Base-by-base conservation (phyloP, 64 coral and sea anemone species). In the Pocillopora damicornis region DNA sequence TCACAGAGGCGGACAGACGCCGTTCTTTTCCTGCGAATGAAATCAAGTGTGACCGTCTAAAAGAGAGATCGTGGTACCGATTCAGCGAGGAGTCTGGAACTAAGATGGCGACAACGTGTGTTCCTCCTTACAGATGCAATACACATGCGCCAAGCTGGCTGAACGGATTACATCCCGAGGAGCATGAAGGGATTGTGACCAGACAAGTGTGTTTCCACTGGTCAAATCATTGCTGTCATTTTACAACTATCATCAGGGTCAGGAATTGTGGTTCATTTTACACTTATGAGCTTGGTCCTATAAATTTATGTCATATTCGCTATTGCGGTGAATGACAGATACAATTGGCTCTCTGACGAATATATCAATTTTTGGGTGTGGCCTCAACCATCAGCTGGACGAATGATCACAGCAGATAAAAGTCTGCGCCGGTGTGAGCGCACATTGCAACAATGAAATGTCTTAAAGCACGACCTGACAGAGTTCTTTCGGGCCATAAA, bases 131-230 rank as follows among this genome's bases (percentile, higher is more conserved):
- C n/a, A 38, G n/a, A 4, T 90, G 89, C 57, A 45, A 62, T 37
- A 85, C 89, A 23, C 17, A 38, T 63, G 73, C 81, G 14, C 79
- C 89, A 25, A 73, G 89, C 25, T 90, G 89, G 89, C 60, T 90
- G 35, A 82, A 90, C 61, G 89, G 89, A 63, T 67, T n/a, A 1
- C 79, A 90, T 23, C 89, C 89, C 42, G 30, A 18, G 9, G 18
- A 61, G 58, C 56, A 83, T 63, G 89, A 90, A 20, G 89, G 89
- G 10, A 76, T 64, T 15, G 89, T 90, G 16, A 60, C 71, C 37
- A 60, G 89, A 26, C 80, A 58, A 30, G 89, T 77, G 0, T 90
- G 89, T 73, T 90, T 76, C 71, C 72, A 84, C 67, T 76, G 80
- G 60, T n/a, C 45, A 14, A 76, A 35, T 3, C 34, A 86, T 15